Conservation (phyloP, 1,140 invertebrate species). For the Hycleus cichorii region DNA sequence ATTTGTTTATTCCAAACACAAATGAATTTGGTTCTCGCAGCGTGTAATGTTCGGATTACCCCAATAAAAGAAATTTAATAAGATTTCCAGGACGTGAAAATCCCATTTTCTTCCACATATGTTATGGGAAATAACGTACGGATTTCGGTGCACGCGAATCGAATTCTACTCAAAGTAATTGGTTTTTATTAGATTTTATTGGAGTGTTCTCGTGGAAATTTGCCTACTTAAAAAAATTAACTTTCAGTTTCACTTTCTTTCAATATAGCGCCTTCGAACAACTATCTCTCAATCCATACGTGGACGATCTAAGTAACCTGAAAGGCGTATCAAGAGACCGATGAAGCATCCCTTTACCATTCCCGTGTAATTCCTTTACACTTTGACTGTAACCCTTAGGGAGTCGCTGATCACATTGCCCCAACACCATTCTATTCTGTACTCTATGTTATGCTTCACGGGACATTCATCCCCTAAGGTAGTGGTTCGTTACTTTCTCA, state of each 20-base stretch:
- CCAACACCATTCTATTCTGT: not conserved
- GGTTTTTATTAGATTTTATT: constrained; percentile 13
- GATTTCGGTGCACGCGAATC: constrained; percentile 3
- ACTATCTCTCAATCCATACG: no score
- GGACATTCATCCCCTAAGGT: not conserved
- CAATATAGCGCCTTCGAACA: no score
- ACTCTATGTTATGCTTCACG: constrained; percentile 9
- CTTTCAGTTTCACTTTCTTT: no score
- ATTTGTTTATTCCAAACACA: no score
- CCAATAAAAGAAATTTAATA: no score
- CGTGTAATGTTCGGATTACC: no score
- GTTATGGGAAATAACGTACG: constrained; percentile 4
- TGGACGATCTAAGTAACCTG: constrained; percentile 1
- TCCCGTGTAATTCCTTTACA: constrained; percentile 15
- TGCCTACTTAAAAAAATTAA: no score
- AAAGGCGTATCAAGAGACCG: constrained; percentile 9
- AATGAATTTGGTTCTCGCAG: no score
- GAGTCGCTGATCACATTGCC: constrained; percentile 14
- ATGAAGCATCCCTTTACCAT: constrained; percentile 15
- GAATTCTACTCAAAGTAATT: constrained; percentile 10
- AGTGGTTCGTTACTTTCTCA: constrained; percentile 2
- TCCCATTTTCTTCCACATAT: constrained; percentile 9
- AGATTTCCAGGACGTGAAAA: constrained; percentile 5
- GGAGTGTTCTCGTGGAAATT: constrained; percentile 7
- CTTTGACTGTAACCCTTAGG: constrained; percentile 3